phyloP scores from a whole-genome alignment of 2,113 vertebrate species.

The Trochalopteron elliotii region DNA sequence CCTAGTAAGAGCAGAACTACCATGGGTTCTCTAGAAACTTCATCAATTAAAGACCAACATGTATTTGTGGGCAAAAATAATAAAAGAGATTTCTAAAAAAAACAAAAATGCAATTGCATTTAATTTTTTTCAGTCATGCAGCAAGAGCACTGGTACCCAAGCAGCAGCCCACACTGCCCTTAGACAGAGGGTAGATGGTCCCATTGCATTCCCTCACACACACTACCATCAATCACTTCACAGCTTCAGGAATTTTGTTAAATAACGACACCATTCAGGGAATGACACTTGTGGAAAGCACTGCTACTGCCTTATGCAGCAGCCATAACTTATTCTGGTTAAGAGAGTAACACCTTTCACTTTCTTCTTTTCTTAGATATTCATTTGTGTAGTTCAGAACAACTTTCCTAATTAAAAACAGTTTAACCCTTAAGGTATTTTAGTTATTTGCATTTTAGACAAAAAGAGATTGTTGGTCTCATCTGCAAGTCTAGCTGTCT shows the following conservation, averaged over 20 bases:
- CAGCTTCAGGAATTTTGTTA: not conserved
- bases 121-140: not conserved
- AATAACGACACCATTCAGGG: not conserved
- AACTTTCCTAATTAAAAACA: not conserved
- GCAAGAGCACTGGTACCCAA: not conserved
- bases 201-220: rapidly evolving
- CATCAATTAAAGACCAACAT: not conserved
- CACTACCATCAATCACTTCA: not conserved
- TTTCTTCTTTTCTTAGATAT: not conserved
- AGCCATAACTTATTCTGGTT: not conserved
- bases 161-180: not conserved
- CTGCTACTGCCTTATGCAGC: not conserved
- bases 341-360: not conserved
- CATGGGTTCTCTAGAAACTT: not conserved
- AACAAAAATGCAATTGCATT: not conserved
- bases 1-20: not conserved
- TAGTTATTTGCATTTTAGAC: not conserved
- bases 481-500: not conserved
- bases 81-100: not conserved
- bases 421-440: not conserved
- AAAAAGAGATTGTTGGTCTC: not conserved
- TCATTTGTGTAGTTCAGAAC: not conserved
- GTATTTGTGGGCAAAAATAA: not conserved
- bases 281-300: not conserved
- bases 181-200: too few species aligned